phyloP scores from a whole-genome alignment of 1,140 invertebrate species.

The Orchestia grillus region DNA sequence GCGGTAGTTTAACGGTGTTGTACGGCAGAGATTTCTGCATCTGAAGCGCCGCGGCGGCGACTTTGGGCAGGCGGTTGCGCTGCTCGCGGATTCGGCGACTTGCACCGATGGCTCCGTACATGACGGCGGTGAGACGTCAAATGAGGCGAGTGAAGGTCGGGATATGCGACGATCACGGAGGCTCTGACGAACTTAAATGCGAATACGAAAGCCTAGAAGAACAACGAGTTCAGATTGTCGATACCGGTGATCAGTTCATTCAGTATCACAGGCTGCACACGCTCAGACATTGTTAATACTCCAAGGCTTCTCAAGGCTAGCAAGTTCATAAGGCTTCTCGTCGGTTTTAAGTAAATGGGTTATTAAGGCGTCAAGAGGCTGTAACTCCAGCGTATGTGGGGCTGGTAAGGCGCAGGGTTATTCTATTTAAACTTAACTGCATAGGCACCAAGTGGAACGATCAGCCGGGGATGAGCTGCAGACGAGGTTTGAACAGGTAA shows the following conservation, averaged over 20 bases:
- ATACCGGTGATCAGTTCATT: no score
- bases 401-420: background rate
- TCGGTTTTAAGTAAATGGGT: background rate
- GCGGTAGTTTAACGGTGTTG: constrained; percentile 16
- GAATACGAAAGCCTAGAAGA: background rate
- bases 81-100: constrained; percentile 45
- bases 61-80: background rate
- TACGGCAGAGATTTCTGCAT: background rate
- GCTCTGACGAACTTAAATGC: background rate
- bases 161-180: background rate
- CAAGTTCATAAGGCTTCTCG: background rate
- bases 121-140: background rate
- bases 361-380: background rate
- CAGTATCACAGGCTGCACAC: background rate
- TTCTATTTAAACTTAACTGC: background rate
- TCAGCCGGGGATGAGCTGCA: background rate
- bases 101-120: constrained; percentile 42
- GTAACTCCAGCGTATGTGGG: background rate
- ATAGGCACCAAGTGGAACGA: background rate
- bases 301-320: no score
- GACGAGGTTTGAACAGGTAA: background rate
- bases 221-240: no score
- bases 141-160: background rate
- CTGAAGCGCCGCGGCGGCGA: background rate
- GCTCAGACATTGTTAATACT: background rate